These are phyloP conservation scores for Apostichopus japonicus DNA, from an alignment of 35 echinoderm and acorn worm genomes.

Conservation along the genomic window DNA sequence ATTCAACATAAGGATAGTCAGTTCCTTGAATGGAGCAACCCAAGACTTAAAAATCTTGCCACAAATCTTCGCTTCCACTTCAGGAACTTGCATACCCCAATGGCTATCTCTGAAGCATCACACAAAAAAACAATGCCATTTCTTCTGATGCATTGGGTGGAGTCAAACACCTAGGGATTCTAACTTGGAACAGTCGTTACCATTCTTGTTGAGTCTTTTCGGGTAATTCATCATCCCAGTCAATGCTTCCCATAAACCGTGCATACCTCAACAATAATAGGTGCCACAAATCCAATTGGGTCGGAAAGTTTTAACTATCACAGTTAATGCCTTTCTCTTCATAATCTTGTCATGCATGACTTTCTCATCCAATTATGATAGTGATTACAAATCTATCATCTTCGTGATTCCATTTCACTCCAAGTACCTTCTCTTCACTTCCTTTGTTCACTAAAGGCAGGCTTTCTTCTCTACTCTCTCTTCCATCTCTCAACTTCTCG, in stretches of 20 bases:
- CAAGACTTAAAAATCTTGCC: constrained; percentile 43
- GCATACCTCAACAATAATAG: constrained; percentile 56
- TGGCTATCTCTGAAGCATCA: constrained; percentile 39
- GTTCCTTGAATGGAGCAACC: constrained; percentile 27
- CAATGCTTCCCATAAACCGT: constrained; percentile 50
- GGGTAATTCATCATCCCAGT: constrained; percentile 56
- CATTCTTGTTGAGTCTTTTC: background rate
- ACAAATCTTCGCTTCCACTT: constrained; percentile 37
- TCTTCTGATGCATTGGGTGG: background rate
- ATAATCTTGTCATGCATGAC: constrained; percentile 16
- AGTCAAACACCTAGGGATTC: constrained; percentile 44
- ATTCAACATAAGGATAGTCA: constrained; percentile 37
- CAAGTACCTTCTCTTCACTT: constrained; percentile 35
- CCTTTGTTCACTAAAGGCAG: constrained; percentile 8
- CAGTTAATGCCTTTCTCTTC: constrained; percentile 54
- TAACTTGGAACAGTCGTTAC: constrained; percentile 29
- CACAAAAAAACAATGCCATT: background rate
- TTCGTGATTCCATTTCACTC: constrained; percentile 50
- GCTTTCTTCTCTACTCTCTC: background rate
- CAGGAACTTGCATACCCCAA: constrained; percentile 32
- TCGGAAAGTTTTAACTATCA: constrained; percentile 59
- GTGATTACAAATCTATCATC: constrained; percentile 39
- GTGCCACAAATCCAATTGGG: constrained; percentile 61
- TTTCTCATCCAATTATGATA: constrained; percentile 7
- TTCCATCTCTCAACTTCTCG: background rate